phyloP scores from a whole-genome alignment of 2,797 vertebrate genomes.

The Eulemur coronatus region DNA sequence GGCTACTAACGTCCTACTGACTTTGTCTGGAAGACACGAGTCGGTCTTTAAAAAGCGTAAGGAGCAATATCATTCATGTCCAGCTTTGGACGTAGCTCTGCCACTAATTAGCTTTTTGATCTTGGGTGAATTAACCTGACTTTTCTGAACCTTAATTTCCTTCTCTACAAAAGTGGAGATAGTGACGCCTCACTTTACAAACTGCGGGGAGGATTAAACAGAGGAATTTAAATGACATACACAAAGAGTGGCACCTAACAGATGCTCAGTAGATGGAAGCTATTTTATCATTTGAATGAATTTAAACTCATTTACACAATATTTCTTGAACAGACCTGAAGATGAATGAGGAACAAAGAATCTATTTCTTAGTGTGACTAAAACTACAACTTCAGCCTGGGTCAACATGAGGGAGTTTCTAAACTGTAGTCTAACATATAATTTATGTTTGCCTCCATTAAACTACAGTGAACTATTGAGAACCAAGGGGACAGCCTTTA shows the following conservation, averaged over 20 bases:
- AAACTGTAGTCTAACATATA: not conserved
- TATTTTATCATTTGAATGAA: not conserved
- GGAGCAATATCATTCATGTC: not conserved
- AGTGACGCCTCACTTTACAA: not conserved
- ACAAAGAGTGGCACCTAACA: not conserved
- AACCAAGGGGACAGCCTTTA: not conserved
- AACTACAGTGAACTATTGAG: not conserved
- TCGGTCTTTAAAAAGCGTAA: not conserved
- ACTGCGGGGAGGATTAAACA: not conserved
- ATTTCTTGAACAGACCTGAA: not conserved
- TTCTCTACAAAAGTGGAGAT: not conserved
- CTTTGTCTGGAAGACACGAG: not conserved
- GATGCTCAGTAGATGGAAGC: not conserved
- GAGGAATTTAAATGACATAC: not conserved
- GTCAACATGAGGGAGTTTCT: not conserved
- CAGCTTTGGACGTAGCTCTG: not conserved
- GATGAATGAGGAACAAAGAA: not conserved
- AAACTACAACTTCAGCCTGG: conserved; percentile 28
- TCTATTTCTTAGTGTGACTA: conserved; percentile 40
- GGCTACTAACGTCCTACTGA: not conserved
- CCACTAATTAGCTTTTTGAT: not conserved
- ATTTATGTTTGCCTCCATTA: not conserved
- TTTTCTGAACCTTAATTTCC: not conserved
- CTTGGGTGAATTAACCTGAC: not conserved
- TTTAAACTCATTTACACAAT: not conserved